Base-by-base conservation (phyloP, 2,888 invertebrate species). In the Ichneumoninae sp. region DNA sequence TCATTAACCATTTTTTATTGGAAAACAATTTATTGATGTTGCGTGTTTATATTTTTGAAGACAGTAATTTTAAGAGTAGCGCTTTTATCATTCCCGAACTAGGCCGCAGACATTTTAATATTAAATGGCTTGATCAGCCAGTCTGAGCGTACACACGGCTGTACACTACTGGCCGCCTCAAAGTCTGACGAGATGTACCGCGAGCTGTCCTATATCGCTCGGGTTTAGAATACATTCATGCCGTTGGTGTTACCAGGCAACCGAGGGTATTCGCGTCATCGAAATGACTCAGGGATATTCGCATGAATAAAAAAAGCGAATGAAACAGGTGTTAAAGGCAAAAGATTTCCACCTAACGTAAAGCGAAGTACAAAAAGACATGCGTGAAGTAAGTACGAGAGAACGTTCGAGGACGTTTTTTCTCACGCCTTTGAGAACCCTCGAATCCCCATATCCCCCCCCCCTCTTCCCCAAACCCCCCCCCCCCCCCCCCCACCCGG, bases 241-340 rank as follows among this genome's bases (percentile, higher is more conserved):
- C 79, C 40, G 66, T 47, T 73, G 63, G 63, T 74, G 84, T 84
- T 81, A 81, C 84, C 81, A 78, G 74, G 84, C 81, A 81, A 75
- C 81, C 16, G 52, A 70, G 63, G 60, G 3, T 26, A 75, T 36
- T 74, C 40, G 76, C 75, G 70, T 60, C 81, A 76, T 79, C 79
- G 76, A 79, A 85, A 79, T 77, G 82, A 80, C 73, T 80, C 3
- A 73, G 82, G 54, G 68, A 83, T 80, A 80, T 76, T 79, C 50
- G 65, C 63, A 70, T 30, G 79, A 69, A 54, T 26, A 71, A 68
- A 57, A 68, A 44, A 73, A 44, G 52, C 3, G 4, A 57, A 22
- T n/a, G 47, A 60, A 78, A 78, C 73, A 30, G 70, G 22, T n/a
- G 60, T 26, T 30, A 30, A 63, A 50, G 68, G 60, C 68, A 47